Base-by-base conservation (phyloP, 2,113 vertebrate genomes). In the Gadus macrocephalus region DNA sequence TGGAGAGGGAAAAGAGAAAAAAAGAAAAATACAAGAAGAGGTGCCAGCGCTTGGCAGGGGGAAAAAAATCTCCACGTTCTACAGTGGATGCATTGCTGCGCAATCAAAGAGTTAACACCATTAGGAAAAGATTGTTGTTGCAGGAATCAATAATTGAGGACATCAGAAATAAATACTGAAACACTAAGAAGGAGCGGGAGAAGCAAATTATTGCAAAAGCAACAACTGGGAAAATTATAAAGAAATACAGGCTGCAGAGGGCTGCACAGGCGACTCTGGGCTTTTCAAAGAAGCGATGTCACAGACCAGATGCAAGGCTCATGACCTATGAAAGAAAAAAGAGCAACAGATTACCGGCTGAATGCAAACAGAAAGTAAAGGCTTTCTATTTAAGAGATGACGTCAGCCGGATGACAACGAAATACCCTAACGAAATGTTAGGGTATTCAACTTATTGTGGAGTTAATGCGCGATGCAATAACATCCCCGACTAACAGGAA, bases 321-420 rank as follows among this genome's bases (percentile, higher is more conserved):
- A 5, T 53, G 61, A 64, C 62, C 27, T 63, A 16, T 71, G 19
- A 63, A 53, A 71, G n/a, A n/a, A n/a, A n/a, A n/a, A n/a, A n/a
- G n/a, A n/a, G n/a, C n/a, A n/a, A n/a, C n/a, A n/a, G n/a, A 42
- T 14, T 55, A 28, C 19, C 31, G 15, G 63, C 38, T 66, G 63
- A 66, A 22, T 66, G 55, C 55, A 72, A 72, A 66, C 49, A 58
- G 19, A 72, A 72, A 59, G 70, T 55, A 28, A 65, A 55, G 38
- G 42, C 5, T 15, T 63, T 63, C 25, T 63, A 28, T 31, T 31
- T 63, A 31, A 17, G 25, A 31, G 25, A 63, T 20, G 27, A 63
- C 15, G 15, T 63, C 27, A 59, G 70, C 64, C 20, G 53, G 11
- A 66, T 66, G 53, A 60, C 64, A 60, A 66, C 64, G n/a, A n/a